Base-by-base conservation (phyloP, 2,113 vertebrate genomes). In the Pseudois nayaur region DNA sequence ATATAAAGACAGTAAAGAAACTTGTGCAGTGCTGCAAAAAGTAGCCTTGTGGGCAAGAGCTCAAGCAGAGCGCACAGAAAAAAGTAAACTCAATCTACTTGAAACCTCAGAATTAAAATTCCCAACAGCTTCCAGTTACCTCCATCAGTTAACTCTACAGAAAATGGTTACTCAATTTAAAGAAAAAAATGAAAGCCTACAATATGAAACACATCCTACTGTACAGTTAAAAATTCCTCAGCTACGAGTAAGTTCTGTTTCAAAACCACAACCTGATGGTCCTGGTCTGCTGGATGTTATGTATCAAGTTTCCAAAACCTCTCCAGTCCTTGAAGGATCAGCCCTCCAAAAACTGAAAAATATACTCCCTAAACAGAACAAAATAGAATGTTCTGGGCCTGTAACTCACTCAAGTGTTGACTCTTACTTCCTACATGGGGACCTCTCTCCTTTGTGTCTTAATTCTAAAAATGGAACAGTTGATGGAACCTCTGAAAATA, bases 131-230 rank as follows among this genome's bases (percentile, higher is more conserved):
- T 99, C 99, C 98, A 99, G 99, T 98, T 99, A 99, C 98, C 99
- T 99, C 99, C 99, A 99, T 98, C 99, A 99, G 98, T 99, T 99
- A 99, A 99, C 99, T 98, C 99, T 99, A 96, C 99, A 99, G 99
- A 99, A 99, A 99, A 99, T 99, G 99, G 99, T 99, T 97, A 99
- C 99, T 98, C 99, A 99, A 85, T 99, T 99, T 98, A 99, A 99
- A 98, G 99, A 99, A 98, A 99, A 99, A 99, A 99, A 97, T 96
- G 99, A 99, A 98, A 98, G 96, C 98, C 98, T 99, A 98, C 99
- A 99, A 62, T 99, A 98, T 96, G 99, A 99, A 98, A 98, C 99
- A 97, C 98, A 98, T 97, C 98, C 99, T 98, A 98, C 99, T 98
- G 99, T 99, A 98, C 99, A 99, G 98, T 99, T 99, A 99, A 99